A percentile compares a stretch with the other conserved stretches of the same genome.
Conservation (phyloP, 2,113 vertebrate genomes). For the Laterallus jamaicensis region DNA sequence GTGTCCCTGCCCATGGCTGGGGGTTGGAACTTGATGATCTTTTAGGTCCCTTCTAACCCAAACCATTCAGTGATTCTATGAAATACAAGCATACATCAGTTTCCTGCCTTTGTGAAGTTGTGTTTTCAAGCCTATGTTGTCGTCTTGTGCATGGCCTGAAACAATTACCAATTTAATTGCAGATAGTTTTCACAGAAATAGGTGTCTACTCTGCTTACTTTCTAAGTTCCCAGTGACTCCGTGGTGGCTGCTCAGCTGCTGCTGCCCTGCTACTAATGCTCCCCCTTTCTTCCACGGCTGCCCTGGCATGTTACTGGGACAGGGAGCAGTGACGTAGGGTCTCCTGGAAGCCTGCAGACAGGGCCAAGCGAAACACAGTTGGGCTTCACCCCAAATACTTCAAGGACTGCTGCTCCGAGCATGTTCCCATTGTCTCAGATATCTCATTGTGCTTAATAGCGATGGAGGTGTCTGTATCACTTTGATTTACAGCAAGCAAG, state of each 20-base stretch:
- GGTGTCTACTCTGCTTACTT: neutral
- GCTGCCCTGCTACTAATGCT: neutral
- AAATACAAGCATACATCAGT: neutral
- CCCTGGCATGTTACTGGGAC: neutral
- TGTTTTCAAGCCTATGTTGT: neutral
- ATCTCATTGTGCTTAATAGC: neutral
- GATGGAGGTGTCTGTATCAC: accelerated
- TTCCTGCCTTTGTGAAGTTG: constrained; percentile 8
- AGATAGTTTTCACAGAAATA: neutral
- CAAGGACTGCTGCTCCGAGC: neutral
- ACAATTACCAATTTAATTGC: neutral
- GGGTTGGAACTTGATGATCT: no score
- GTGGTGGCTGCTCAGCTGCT: neutral
- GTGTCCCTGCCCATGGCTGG: no score
- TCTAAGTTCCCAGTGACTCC: neutral
- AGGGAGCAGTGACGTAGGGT: neutral
- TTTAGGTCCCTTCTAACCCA: no score
- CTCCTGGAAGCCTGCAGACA: neutral
- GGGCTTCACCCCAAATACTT: neutral
- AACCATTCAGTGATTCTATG: no score
- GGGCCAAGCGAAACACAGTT: constrained; percentile 14
- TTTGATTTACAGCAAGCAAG: neutral
- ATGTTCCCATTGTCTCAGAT: neutral
- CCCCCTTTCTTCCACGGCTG: neutral
- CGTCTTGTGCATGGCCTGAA: neutral